Base-by-base conservation (phyloP, 1,140 invertebrate genomes). In the Galleria mellonella region DNA sequence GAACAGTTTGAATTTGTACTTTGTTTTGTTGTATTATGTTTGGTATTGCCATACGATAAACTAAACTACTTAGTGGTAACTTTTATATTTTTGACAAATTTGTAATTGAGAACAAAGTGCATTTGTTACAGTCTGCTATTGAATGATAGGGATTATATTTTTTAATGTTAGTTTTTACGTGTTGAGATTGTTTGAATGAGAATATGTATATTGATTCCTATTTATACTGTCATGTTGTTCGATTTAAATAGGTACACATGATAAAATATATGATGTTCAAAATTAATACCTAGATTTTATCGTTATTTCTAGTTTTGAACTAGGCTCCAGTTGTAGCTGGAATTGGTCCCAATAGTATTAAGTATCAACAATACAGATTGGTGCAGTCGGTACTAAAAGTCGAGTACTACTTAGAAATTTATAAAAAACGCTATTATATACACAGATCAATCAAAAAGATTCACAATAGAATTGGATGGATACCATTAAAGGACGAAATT, bases 71-170 rank as follows among this genome's bases (percentile, higher is more conserved):
- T 33, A 12, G 32, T 11, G 12, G 12, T 12, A 36, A 2, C 9
- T 17, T 37, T 37, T 1, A 15, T 15, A 58, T 44, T 60, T 55
- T 63, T 55, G 54, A 44, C 54, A 47, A 44, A 35, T 48, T 50
- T 59, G 50, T 52, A 52, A 57, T 64, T 63, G 43, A 51, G 48
- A 64, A 69, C 51, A 62, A 63, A 62, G 67, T 76, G 76, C 72
- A 79, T 83, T 81, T 81, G 65, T 65, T 67, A 72, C 51, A 60
- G 62, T 69, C 46, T 73, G 62, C 54, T 63, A 61, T 60, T 63
- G 50, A 51, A 58, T 63, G 31, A 32, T 39, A 65, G 62, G 48
- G 49, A 60, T 76, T 58, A 49, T 54, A 43, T 46, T 50, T 32
- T 45, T 61, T 62, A 71, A 72, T 66, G 67, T 62, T 67, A 60